A percentile compares a stretch with the other conserved stretches of the same genome.
Evolutionary conservation across 2,888 invertebrate genomes (phyloP).

Genomic region (Dryobotodes eremita): DNA sequence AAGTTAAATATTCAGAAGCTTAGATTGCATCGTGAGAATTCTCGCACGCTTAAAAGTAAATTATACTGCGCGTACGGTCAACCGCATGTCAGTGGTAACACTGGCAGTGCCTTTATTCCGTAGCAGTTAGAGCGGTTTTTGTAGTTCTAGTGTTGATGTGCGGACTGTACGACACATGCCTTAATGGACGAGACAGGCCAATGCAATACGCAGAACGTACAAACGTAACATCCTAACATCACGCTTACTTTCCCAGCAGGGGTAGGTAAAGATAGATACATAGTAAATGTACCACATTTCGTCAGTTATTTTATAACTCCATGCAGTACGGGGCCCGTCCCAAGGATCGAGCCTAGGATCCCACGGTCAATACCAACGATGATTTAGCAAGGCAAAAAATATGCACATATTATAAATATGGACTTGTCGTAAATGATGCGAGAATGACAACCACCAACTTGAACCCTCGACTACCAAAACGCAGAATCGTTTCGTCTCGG

Average conservation of each 20-base stretch:
- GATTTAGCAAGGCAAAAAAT: not conserved
- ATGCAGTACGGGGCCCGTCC: not conserved
- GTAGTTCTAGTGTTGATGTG: not conserved
- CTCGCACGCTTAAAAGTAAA: conserved; percentile 49
- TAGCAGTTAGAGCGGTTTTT: not conserved
- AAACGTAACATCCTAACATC: not conserved
- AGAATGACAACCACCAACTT: not conserved
- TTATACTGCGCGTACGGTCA: conserved; percentile 12
- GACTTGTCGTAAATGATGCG: not conserved
- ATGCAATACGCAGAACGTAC: not conserved
- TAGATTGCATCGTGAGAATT: conserved; percentile 52
- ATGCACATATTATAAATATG: no score
- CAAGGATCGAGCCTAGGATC: not conserved
- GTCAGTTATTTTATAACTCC: not conserved
- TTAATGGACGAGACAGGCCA: not conserved
- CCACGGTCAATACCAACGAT: not conserved
- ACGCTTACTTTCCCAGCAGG: not conserved
- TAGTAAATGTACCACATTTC: not conserved
- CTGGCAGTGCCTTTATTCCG: not conserved
- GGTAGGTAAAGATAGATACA: not conserved
- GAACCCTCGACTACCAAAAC: not conserved
- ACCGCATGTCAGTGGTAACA: not conserved
- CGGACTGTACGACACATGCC: not conserved
- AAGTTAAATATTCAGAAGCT: conserved; percentile 27
- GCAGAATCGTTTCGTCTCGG: not conserved